Evolutionary conservation across 2,113 vertebrate species (phyloP), one percentile per base, ranked within the genome.

Genomic region (Gavia stellata): DNA sequence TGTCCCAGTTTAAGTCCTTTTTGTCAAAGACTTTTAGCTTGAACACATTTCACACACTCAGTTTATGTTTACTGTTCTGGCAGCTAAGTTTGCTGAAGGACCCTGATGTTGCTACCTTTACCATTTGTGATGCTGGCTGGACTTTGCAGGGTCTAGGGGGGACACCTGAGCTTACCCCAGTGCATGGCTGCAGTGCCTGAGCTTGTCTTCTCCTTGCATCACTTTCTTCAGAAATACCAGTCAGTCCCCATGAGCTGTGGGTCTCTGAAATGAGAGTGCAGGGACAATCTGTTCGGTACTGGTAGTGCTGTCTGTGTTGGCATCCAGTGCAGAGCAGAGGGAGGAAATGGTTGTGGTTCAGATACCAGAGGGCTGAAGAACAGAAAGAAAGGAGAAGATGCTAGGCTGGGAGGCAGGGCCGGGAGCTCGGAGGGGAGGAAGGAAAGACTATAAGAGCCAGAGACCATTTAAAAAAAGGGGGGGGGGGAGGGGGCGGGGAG

Each of bases 121-220:
- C 3, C 0, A 12, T 36, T 62, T 28, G 1, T 33, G 28, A 6
- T 1, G 0, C 11, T 20, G 66, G 13, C 0, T 0, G 7, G 47
- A 14, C 18, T 21, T 31, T 28, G 31, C n/a, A 47, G 26, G 36
- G 8, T 21, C 1, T 9, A 4, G 3, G 0, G 4, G 18, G 47
- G 7, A n/a, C 56, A 29, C 38, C 49, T 29, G 65, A 56, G 44
- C n/a, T 49, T 55, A 6, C 9, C 12, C 42, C 1, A 0, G 14
- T 9, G 20, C 0, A 0, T 44, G 50, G 24, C 58, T 78, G 36
- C 6, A 4, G 24, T 55, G 56, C 24, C 45, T 3, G 25, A 38
- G 73, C 0, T 0, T 7, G 50, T 42, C n/a, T 36, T 67, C 50
- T 63, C 33, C 36, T 50, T 0, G 0, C 50, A 1, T 9, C 1